phyloP scores from a whole-genome alignment of 2,888 invertebrate genomes.

The Listrodromus nycthemerus region DNA sequence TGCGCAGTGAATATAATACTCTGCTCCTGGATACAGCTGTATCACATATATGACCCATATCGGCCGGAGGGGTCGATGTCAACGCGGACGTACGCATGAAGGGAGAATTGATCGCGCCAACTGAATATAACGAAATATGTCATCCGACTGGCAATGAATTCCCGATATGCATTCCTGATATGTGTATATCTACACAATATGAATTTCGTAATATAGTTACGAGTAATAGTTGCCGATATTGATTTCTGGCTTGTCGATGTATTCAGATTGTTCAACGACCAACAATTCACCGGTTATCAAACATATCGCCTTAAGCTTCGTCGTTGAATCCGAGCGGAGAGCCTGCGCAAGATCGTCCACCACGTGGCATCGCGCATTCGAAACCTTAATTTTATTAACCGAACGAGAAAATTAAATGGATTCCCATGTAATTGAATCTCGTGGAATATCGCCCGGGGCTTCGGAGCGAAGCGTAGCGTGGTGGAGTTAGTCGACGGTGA shows the following conservation, averaged over 20 bases:
- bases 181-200: neutral
- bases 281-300: neutral
- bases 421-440: conserved; percentile 57
- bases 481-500: conserved; percentile 40
- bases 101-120: conserved; percentile 49
- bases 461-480: conserved; percentile 21
- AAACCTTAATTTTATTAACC: conserved; percentile 55
- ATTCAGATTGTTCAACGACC: neutral
- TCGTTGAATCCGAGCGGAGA: conserved; percentile 21
- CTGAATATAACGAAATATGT: conserved; percentile 37
- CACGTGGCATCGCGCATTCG: conserved; percentile 36
- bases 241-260: neutral
- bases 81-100: conserved; percentile 33
- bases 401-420: conserved; percentile 49
- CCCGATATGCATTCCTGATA: neutral
- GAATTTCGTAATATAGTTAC: neutral
- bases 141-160: neutral
- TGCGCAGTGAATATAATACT: conserved; percentile 57
- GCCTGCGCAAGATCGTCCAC: neutral
- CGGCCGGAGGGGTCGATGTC: conserved; percentile 36
- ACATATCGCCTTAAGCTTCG: neutral
- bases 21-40: conserved; percentile 43
- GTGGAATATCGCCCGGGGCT: conserved; percentile 39
- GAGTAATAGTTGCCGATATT: neutral
- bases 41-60: conserved; percentile 28